Conservation (phyloP, 1,140 invertebrate species). For the Drosophila repletoides region DNA sequence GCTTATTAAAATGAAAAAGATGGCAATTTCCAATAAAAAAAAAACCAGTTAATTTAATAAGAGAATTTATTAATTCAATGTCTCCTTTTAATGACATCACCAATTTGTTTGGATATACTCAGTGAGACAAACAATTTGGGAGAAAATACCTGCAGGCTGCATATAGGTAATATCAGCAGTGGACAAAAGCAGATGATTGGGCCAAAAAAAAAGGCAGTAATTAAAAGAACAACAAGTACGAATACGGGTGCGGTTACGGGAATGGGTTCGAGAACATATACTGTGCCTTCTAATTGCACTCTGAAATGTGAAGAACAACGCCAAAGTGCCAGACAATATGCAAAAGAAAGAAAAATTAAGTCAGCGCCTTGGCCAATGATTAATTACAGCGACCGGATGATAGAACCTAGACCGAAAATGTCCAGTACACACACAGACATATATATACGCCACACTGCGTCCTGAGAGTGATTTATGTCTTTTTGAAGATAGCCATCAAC, state of each 20-base stretch:
- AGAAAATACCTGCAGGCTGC: neutral
- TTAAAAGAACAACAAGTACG: neutral
- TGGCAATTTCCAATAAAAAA: too few species aligned
- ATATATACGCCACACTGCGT: conserved; percentile 4
- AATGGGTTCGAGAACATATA: neutral
- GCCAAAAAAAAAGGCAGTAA: neutral
- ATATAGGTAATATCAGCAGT: neutral
- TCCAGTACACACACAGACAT: conserved; percentile 9
- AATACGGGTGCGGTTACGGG: neutral
- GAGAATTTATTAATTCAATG: neutral
- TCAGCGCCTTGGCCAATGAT: conserved; percentile 66
- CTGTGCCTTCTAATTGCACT: conserved; percentile 42
- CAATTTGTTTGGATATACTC: neutral
- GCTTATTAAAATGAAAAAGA: too few species aligned
- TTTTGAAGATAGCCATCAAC: conserved; percentile 79
- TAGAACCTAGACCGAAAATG: conserved; percentile 42
- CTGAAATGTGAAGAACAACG: conserved; percentile 10
- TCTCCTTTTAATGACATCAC: neutral
- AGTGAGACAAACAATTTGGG: neutral
- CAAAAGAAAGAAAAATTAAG: conserved; percentile 65
- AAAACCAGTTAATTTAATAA: neutral
- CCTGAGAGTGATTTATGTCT: conserved; percentile 67
- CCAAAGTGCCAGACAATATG: conserved; percentile 45
- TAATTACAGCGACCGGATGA: conserved; percentile 54
- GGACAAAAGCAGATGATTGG: neutral